Conservation (phyloP, 2,888 invertebrate genomes). For the Drosophila sordidapex region DNA sequence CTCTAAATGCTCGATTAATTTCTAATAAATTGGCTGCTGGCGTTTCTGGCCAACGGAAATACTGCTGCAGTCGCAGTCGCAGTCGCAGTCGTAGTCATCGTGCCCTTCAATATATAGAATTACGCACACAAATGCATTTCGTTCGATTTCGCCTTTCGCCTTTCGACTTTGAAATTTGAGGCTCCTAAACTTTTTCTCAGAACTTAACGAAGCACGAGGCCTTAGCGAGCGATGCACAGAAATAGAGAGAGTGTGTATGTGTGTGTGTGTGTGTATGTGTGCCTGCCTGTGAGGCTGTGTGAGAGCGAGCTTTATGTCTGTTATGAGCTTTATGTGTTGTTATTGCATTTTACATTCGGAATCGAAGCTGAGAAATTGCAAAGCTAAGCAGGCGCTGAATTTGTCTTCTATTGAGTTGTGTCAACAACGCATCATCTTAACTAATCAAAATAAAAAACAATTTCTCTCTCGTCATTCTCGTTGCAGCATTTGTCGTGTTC, state of each 20-base stretch:
- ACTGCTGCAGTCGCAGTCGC: constrained; percentile 58
- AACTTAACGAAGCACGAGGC: constrained; percentile 28
- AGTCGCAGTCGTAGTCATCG: constrained; percentile 16
- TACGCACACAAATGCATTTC: constrained; percentile 66
- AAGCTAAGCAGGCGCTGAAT: constrained; percentile 59
- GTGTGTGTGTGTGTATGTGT: background rate
- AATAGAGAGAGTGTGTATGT: background rate
- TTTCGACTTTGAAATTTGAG: constrained; percentile 69
- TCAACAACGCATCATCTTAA: constrained; percentile 56
- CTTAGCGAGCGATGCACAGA: background rate
- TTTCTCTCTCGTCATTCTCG: constrained; percentile 73
- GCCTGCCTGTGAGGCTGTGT: constrained; percentile 6
- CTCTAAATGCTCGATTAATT: constrained; percentile 80
- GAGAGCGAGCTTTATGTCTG: constrained; percentile 19
- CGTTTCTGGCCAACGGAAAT: constrained; percentile 53
- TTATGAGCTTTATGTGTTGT: constrained; percentile 27
- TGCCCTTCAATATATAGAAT: constrained; percentile 50
- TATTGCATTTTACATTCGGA: constrained; percentile 47
- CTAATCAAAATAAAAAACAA: constrained; percentile 55
- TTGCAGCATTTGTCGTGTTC: constrained; percentile 83
- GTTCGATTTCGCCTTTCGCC: constrained; percentile 45
- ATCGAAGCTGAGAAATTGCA: constrained; percentile 42
- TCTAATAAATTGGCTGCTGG: constrained; percentile 76
- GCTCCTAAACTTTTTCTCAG: constrained; percentile 49
- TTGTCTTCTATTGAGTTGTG: constrained; percentile 45